phyloP scores from a whole-genome alignment of 2,797 vertebrate species.

The Myotis myotis region DNA sequence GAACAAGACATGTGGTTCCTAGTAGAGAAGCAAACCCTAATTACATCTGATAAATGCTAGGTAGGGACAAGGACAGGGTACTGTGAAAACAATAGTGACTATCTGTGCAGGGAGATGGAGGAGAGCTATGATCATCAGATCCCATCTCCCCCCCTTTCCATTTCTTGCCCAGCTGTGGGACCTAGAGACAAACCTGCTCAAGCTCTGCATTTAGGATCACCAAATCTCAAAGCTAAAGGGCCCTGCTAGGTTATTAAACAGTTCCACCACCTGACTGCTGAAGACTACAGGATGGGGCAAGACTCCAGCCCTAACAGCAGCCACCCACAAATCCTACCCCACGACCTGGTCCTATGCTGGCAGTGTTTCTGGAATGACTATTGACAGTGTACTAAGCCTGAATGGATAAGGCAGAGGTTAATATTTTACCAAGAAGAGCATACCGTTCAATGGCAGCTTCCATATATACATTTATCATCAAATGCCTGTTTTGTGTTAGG shows the following conservation, averaged over 20 bases:
- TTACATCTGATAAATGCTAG: neutral
- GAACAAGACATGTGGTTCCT: neutral
- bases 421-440: neutral
- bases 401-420: neutral
- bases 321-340: neutral
- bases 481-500: neutral
- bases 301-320: neutral
- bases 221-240: neutral
- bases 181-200: neutral
- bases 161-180: neutral
- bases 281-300: neutral
- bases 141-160: neutral
- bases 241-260: neutral
- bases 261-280: neutral
- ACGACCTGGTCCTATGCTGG: neutral
- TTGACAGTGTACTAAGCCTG: neutral
- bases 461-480: neutral
- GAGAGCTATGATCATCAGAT: neutral
- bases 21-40: neutral
- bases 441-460: neutral
- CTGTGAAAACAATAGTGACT: neutral
- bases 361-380: neutral
- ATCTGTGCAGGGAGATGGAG: neutral
- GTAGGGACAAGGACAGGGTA: neutral
- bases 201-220: neutral